Conservation (phyloP, 2,888 invertebrate species). For the Dynastes tityus region DNA sequence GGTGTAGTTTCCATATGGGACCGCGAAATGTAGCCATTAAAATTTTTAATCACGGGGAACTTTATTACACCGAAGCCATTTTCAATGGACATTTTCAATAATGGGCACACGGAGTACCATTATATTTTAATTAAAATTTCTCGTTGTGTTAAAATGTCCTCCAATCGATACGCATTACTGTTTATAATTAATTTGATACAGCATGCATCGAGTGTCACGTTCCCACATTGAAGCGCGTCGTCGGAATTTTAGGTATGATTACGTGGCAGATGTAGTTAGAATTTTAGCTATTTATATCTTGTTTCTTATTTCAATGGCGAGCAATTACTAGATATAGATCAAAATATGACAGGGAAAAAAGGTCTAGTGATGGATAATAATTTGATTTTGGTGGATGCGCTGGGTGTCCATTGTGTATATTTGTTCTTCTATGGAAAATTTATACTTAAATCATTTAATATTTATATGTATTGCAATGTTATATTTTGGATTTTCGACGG, state of each 20-base stretch:
- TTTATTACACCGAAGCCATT: slow-evolving; percentile 1
- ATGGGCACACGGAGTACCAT: not conserved
- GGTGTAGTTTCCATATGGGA: not conserved
- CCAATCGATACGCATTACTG: slow-evolving; percentile 1
- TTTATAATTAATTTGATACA: not conserved
- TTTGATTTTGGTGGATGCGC: too few species aligned
- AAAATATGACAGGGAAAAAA: too few species aligned
- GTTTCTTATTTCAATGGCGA: too few species aligned
- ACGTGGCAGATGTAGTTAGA: too few species aligned
- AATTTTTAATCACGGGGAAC: not conserved
- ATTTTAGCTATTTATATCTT: too few species aligned
- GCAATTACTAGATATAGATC: too few species aligned
- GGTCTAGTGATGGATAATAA: too few species aligned
- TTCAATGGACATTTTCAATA: slow-evolving; percentile 9
- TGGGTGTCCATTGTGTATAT: too few species aligned
- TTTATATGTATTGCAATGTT: too few species aligned
- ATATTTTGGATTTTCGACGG: too few species aligned
- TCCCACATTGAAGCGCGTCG: not conserved
- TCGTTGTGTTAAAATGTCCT: not conserved
- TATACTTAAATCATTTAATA: too few species aligned
- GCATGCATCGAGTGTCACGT: not conserved
- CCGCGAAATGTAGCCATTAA: not conserved
- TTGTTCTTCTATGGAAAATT: too few species aligned
- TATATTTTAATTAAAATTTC: slow-evolving; percentile 28
- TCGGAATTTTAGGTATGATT: not conserved